Base-by-base conservation (phyloP, 2,888 invertebrate genomes). In the Scotopteryx bipunctaria region DNA sequence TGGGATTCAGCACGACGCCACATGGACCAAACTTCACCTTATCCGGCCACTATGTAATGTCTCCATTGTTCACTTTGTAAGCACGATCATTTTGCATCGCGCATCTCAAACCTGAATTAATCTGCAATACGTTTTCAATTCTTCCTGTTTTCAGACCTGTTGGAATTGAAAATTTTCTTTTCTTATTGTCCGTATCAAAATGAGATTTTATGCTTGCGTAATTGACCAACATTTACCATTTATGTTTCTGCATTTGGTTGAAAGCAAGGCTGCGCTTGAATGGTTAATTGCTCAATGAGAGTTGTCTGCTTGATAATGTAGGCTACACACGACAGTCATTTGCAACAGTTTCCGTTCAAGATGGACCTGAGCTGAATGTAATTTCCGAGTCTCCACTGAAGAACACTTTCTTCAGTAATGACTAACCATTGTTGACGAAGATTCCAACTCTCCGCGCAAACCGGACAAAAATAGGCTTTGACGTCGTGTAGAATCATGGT, bases 11-110 rank as follows among this genome's bases (percentile, higher is more conserved):
- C 77, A 78, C 81, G 76, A 78, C 74, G 62, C 76, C 67, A 76
- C 73, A 65, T 73, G 71, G 73, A 71, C 78, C 73, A 77, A 82
- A 81, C 81, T 74, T 77, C 69, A 67, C 89, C 87, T 79, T 89
- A 86, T 85, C 75, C 78, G 87, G 81, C 64, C 67, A 77, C 71
- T 71, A 76, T 69, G 73, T 86, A 86, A 88, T 86, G 86, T 86
- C 76, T 83, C 83, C 76, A 88, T 89, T 90, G 89, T 88, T 81
- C 71, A 76, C 78, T 79, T 79, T 76, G 78, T 70, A 80, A 76
- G 82, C 72, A 64, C 64, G 63, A 76, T 73, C 73, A 70, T 69
- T 70, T 71, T 63, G 59, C 63, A 61, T 47, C 56, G 46, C 53
- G 49, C 58, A 61, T 59, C 63, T 64, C 62, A 54, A 57, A 61